Base-by-base conservation (phyloP, 2,113 vertebrate species). In the Chauna torquata region DNA sequence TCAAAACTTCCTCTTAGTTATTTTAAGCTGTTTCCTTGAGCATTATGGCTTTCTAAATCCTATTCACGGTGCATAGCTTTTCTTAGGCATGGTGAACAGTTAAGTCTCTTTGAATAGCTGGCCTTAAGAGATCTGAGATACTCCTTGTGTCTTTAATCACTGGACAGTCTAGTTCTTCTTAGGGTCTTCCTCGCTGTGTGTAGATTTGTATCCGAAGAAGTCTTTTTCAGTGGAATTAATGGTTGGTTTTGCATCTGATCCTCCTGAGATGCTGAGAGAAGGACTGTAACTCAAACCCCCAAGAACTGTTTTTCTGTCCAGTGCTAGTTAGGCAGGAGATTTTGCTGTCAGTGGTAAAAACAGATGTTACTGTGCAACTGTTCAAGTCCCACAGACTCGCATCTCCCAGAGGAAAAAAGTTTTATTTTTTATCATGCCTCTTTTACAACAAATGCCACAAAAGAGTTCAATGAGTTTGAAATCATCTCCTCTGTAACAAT, bases 131-230 rank as follows among this genome's bases (percentile, higher is more conserved):
- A 55, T 55, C 27, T 1, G 3, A 82, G 45, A 25, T 83, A 19
- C 16, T n/a, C 11, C 32, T 47, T 50, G n/a, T 61, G 34, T 45
- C 34, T 77, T 77, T 59, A 17, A 49, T 66, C 14, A 38, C 57
- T 2, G 1, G 34, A 79, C 13, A 30, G 45, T 45, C 72, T 79
- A 62, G n/a, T 50, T 90, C 59, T 71, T 68, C 59, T 98, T 95
- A 38, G 90, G 92, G 25, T 97, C 96, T 83, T 93, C 97, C 74
- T 98, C 97, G 36, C 97, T 98, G 94, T 97, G 98, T 82, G 97
- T 72, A 6, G 95, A 96, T 90, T 91, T 77, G 85, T 98, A 97
- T 72, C 90, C 93, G 75, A 98, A 98, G 57, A 97, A 88, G 71
- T 97, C 78, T 15, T 58, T 61, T 55, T 90, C 95, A 45, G 66